Percentiles rank a stretch among this genome's conserved stretches.
Evolutionary conservation across 2,113 vertebrate species (phyloP).

Genomic region (Sorex araneus): DNA sequence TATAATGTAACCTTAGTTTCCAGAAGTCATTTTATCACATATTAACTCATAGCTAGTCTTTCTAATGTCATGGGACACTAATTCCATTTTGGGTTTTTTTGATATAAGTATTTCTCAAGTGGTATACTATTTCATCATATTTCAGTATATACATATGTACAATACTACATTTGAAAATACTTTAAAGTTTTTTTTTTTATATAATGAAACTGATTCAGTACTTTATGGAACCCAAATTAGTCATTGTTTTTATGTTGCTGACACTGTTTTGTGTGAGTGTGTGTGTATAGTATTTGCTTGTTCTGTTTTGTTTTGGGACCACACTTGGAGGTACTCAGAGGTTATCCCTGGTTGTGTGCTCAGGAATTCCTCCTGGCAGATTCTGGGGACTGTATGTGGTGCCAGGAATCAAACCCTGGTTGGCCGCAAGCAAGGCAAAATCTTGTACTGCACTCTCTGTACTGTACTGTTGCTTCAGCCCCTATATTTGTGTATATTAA

Average conservation of each 20-base stretch:
- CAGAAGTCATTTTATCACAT: not conserved
- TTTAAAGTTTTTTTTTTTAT: slow-evolving; percentile 3
- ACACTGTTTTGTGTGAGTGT: not conserved
- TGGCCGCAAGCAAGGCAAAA: no score
- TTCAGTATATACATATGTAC: not conserved
- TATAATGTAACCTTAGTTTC: no score
- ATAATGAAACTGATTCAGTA: slow-evolving; percentile 34
- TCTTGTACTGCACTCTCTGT: no score
- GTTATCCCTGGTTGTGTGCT: no score
- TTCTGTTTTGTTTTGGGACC: no score
- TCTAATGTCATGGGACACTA: not conserved
- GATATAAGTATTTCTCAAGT: not conserved
- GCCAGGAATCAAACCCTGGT: no score
- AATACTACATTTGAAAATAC: slow-evolving; percentile 3
- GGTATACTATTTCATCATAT: not conserved
- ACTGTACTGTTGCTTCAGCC: no score
- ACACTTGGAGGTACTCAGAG: no score
- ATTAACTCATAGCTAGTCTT: slow-evolving; percentile 4
- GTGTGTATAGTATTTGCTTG: not conserved
- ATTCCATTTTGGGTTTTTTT: not conserved
- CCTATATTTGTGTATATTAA: not conserved
- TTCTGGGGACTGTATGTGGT: no score
- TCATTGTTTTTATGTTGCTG: slow-evolving; percentile 3
- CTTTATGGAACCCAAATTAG: slow-evolving; percentile 50
- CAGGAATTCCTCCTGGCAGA: no score